A percentile compares a stretch with the other conserved stretches of the same genome.
phyloP scores from a whole-genome alignment of 2,888 invertebrate species.

The Eupithecia vulgata region DNA sequence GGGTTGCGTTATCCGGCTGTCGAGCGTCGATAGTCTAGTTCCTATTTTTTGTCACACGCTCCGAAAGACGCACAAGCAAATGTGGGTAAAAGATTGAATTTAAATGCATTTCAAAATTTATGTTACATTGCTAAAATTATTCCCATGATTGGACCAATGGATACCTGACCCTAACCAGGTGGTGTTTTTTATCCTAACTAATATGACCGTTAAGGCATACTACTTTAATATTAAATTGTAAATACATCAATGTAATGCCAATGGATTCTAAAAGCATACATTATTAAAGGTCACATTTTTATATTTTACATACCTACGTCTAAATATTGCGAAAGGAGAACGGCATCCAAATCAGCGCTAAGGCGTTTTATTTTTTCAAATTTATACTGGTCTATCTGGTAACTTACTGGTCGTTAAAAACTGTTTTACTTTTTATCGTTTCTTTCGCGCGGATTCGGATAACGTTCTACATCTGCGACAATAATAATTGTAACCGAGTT shows the following conservation, averaged over 20 bases:
- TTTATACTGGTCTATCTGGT: background rate
- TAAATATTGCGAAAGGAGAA: conserved; percentile 11
- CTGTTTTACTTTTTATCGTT: background rate
- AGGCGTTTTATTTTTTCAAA: background rate
- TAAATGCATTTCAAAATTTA: conserved; percentile 14
- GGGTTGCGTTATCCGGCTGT: conserved; percentile 34
- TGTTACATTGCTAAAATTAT: background rate
- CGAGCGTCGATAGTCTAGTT: conserved; percentile 57
- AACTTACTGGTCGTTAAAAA: conserved; percentile 2
- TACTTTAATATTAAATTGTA: conserved; percentile 14
- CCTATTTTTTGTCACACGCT: conserved; percentile 55
- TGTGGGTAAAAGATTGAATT: conserved; percentile 38
- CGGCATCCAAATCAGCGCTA: background rate
- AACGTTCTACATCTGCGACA: conserved; percentile 8
- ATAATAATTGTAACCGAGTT: conserved; percentile 1
- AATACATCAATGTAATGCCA: conserved; percentile 20
- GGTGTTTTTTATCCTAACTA: conserved; percentile 3
- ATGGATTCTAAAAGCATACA: conserved; percentile 3
- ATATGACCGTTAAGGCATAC: background rate
- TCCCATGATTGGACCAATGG: conserved; percentile 8
- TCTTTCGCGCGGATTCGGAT: conserved; percentile 5
- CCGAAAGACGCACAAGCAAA: conserved; percentile 60
- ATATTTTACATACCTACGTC: conserved; percentile 12
- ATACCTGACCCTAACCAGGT: conserved; percentile 2
- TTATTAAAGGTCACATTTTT: conserved; percentile 10